These are phyloP conservation scores for Delphinus delphis DNA, from an alignment of 2,113 vertebrate genomes.

Conservation along the genomic window DNA sequence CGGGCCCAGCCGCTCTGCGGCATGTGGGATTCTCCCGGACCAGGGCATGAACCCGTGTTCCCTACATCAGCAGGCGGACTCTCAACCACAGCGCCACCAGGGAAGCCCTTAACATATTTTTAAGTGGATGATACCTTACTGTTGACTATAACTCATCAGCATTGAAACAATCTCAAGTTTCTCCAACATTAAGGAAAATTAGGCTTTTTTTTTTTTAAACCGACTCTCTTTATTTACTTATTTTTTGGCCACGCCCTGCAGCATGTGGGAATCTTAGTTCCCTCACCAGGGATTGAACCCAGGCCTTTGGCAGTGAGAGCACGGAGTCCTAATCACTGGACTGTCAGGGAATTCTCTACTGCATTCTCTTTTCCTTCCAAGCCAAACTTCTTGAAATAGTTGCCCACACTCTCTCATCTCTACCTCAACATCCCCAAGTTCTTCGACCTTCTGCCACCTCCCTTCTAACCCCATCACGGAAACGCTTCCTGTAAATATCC, in stretches of 20 bases:
- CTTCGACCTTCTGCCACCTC: not conserved
- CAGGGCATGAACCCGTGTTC: too few relatives aligned
- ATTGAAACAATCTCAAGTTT: not conserved
- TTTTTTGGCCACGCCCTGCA: not conserved
- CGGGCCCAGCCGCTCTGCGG: too few relatives aligned
- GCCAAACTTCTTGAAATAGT: not conserved
- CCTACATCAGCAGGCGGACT: too few relatives aligned
- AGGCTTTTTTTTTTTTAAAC: not conserved
- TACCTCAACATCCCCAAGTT: not conserved
- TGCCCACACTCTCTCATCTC: not conserved
- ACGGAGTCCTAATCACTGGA: not conserved
- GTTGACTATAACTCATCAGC: not conserved
- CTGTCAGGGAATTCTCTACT: not conserved
- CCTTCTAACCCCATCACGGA: not conserved
- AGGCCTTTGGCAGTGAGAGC: not conserved
- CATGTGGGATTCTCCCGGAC: too few relatives aligned
- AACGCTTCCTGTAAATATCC: not conserved
- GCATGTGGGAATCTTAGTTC: not conserved
- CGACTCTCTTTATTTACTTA: not conserved
- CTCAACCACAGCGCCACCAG: too few relatives aligned
- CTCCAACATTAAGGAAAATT: not conserved
- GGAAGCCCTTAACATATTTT: not conserved
- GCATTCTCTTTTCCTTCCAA: not conserved
- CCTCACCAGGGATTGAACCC: not conserved
- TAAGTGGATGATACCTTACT: not conserved